Evolutionary conservation across 2,797 vertebrate species (phyloP), one percentile per base, ranked within the genome.

Genomic region (Ctenochaetus hawaiiensis): DNA sequence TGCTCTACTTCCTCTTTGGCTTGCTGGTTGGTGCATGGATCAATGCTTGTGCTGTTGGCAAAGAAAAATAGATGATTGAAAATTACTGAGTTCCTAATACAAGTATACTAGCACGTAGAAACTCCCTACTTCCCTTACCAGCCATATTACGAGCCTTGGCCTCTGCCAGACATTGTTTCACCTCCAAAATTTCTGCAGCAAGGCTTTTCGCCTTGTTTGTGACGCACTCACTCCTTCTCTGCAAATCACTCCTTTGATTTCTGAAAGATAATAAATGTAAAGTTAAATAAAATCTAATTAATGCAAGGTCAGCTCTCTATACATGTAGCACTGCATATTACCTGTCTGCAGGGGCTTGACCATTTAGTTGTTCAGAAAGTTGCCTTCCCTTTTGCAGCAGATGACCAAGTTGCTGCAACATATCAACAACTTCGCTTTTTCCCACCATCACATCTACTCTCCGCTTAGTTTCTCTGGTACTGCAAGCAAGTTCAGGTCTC

Each of bases 401-500:
- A 22, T 37, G 5, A 20, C 87, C 89, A 51, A 94, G 75, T 20
- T 91, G 67, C 39, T 85, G 78, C 58, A 94, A 56, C 11, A 57
- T 10, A 60, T 84, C 48, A 45, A 82, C 75, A 3, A 89, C 65
- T 48, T 60, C 76, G 8, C 53, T 69, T 2, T 78, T 68, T n/a
- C 51, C 76, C 44, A 79, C 70, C 52, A 87, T 47, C 69, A 93
- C 18, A 26, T 82, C 64, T 44, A 52, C 39, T 64, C 87, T 86
- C 22, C 8, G 76, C 34, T 88, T 73, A 47, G 43, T 74, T 80
- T 94, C 89, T 39, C 39, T 78, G 8, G 6, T 67, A 34, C 94
- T 95, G 69, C 34, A 51, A 52, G 54, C n/a, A 0, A 78, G 53
- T 67, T 18, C 18, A 70, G 12, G 41, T 22, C 8, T 62, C 10